Conservation (phyloP, 2,113 vertebrate species). For the Xenopus tropicalis region DNA sequence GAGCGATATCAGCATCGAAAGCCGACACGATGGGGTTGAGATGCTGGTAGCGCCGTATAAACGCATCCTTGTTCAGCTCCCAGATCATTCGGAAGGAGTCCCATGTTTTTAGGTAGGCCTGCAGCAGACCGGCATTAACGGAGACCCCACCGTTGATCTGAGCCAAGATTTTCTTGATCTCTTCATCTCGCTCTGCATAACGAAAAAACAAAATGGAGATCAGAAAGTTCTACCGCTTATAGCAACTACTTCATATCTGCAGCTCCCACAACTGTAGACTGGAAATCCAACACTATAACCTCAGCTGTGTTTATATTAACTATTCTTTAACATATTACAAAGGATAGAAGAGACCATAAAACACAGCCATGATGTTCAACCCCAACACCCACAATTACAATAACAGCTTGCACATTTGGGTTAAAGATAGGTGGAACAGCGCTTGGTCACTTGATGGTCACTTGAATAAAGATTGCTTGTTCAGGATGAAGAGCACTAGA, state of each 20-base stretch:
- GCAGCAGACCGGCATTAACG: constrained; percentile 63
- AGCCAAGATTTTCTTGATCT: constrained; percentile 77
- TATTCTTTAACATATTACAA: no score
- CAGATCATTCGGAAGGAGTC: constrained; percentile 81
- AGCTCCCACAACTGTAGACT: background rate
- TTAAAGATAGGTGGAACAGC: no score
- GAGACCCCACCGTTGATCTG: constrained; percentile 71
- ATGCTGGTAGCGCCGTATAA: constrained; percentile 75
- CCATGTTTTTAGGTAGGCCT: constrained; percentile 80
- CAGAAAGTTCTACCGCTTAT: background rate
- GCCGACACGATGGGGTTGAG: constrained; percentile 75
- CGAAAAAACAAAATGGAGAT: background rate
- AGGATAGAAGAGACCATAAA: no score
- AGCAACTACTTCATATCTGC: background rate
- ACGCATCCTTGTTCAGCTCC: constrained; percentile 80
- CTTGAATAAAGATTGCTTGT: no score
- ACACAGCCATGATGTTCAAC: no score
- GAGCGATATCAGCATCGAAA: constrained; percentile 80
- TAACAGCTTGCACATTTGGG: no score
- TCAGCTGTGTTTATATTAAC: background rate
- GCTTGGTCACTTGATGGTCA: no score
- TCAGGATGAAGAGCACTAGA: no score
- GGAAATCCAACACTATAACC: background rate
- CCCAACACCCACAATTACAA: no score
- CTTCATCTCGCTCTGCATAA: constrained; percentile 72